Base-by-base conservation (phyloP, 2,888 invertebrate genomes). In the Polia nebulosa region DNA sequence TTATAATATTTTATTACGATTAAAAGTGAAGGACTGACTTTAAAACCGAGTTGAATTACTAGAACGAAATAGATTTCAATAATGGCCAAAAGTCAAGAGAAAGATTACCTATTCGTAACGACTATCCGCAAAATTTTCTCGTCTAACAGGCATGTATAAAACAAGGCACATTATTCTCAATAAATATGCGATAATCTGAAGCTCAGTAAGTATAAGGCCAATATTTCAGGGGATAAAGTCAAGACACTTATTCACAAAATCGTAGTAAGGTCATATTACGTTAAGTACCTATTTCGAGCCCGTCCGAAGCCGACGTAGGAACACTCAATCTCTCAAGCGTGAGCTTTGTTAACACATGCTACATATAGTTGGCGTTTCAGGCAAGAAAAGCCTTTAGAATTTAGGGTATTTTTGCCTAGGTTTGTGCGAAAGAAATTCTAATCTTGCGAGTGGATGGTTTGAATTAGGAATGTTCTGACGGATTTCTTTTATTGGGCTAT, bases 331-430 rank as follows among this genome's bases (percentile, higher is more conserved):
- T 55, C 62, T n/a, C n/a, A n/a, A 27, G 5, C 39, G 45, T 55
- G 47, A 49, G 67, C 49, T 67, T 79, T 74, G 75, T 74, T 74
- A 51, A 34, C 41, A n/a, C n/a, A n/a, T n/a, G n/a, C n/a, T n/a
- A n/a, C n/a, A n/a, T n/a, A n/a, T n/a, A n/a, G 58, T 59, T 59
- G 29, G 36, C 61, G 44, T 65, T 73, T 65, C 45, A 51, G 9
- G 55, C 27, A 59, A 32, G 51, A 56, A 53, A 63, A 60, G n/a
- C 25, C 41, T 53, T 53, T 29, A 34, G 4, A 57, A 53, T 49
- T 9, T 53, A 4, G 25, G 11, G 17, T 8, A 51, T 34, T 47
- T 57, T 61, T 36, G 57, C 13, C 22, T 45, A 32, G 13, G 29
- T n/a, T 44, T 7, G 15, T 41, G 11, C 25, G 2, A 58, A 34